Evolutionary conservation across 2,888 invertebrate genomes (phyloP).

Genomic region (Caenorhabditis angaria): DNA sequence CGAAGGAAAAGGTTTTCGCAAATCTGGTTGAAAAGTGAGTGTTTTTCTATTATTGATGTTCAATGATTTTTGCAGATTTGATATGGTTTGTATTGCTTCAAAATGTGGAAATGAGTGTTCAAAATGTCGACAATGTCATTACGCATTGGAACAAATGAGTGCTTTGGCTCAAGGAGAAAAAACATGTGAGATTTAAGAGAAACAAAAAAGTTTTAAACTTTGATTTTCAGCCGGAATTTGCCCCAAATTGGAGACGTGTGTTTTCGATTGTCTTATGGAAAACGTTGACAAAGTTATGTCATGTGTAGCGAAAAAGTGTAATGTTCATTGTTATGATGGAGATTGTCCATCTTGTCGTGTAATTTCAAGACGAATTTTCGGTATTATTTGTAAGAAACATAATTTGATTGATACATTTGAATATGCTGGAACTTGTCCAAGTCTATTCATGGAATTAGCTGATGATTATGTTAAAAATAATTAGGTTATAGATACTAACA

Average conservation of each 20-base stretch:
- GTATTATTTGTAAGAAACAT: conserved; percentile 41
- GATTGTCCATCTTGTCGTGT: conserved; percentile 57
- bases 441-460: conserved; percentile 50
- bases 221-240: conserved; percentile 51
- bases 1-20: conserved; percentile 45
- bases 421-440: conserved; percentile 50
- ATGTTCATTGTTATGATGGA: conserved; percentile 59
- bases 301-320: conserved; percentile 52
- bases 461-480: conserved; percentile 50
- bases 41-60: neutral
- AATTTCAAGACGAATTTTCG: conserved; percentile 51
- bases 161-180: conserved; percentile 55
- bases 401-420: conserved; percentile 39
- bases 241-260: conserved; percentile 53
- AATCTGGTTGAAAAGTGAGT: conserved; percentile 48
- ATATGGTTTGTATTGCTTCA: conserved; percentile 58
- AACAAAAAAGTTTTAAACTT: neutral
- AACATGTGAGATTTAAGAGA: conserved; percentile 40
- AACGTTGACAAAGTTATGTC: conserved; percentile 30
- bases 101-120: conserved; percentile 56
- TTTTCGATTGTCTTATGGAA: conserved; percentile 46
- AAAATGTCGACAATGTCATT: conserved; percentile 54
- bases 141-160: conserved; percentile 58
- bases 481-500: neutral
- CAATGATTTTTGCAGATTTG: conserved; percentile 42